These are phyloP conservation scores for Galleria mellonella DNA, from an alignment of 1,140 invertebrate genomes.

Conservation along the genomic window DNA sequence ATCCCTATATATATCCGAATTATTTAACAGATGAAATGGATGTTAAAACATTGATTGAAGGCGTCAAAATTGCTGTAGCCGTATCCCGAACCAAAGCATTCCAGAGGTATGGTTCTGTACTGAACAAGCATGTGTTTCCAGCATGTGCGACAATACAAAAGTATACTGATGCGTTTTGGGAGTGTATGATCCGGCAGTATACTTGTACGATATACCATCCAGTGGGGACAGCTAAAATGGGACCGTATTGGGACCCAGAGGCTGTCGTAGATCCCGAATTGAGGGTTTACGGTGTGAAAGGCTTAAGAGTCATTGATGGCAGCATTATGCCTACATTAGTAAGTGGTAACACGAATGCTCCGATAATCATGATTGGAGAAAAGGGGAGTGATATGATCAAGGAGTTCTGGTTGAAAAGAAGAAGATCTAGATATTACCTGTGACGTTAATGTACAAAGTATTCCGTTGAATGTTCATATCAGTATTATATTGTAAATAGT, in stretches of 20 bases:
- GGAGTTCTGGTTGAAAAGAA: conserved; percentile 81
- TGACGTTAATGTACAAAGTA: conserved; percentile 38
- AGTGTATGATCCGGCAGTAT: conserved; percentile 88
- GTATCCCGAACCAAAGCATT: conserved; percentile 84
- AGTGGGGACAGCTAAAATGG: conserved; percentile 95
- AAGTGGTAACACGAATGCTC: conserved; percentile 89
- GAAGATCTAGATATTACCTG: conserved; percentile 49
- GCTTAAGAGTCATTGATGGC: conserved; percentile 88
- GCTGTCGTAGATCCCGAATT: conserved; percentile 92
- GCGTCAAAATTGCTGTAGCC: conserved; percentile 85
- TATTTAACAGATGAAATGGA: conserved; percentile 89
- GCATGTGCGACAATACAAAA: conserved; percentile 79
- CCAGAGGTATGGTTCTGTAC: conserved; percentile 79
- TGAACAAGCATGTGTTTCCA: conserved; percentile 81
- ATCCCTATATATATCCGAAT: conserved; percentile 95
- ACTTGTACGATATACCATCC: conserved; percentile 91
- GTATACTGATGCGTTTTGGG: conserved; percentile 85
- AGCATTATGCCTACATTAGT: conserved; percentile 90
- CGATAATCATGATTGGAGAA: conserved; percentile 89
- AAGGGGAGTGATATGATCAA: conserved; percentile 90
- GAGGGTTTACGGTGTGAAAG: conserved; percentile 85
- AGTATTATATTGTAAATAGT: conserved; percentile 37
- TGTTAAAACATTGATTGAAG: conserved; percentile 86
- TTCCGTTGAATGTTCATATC: conserved; percentile 10
- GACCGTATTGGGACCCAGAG: conserved; percentile 85